phyloP scores from a whole-genome alignment of 2,113 vertebrate species.

The Chlamydotis undulata region DNA sequence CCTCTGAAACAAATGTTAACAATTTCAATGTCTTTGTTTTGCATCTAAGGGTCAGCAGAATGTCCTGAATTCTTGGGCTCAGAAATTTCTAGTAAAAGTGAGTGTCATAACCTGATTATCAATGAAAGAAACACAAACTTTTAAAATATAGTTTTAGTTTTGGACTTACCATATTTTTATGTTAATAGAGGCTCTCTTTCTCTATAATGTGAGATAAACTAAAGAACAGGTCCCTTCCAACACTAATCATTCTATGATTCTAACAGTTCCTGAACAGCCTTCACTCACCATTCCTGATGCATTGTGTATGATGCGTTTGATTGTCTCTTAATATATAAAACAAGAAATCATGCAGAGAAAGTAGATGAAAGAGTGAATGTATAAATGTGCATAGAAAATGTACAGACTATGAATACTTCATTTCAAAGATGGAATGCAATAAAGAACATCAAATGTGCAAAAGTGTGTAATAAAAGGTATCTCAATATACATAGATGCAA shows the following conservation, averaged over 20 bases:
- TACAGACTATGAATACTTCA: neutral
- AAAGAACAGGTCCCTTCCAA: neutral
- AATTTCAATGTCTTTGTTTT: neutral
- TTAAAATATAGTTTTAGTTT: neutral
- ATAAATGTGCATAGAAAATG: neutral
- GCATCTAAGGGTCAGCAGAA: neutral
- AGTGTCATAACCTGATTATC: neutral
- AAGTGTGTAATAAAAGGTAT: conserved; percentile 34
- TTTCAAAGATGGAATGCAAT: neutral
- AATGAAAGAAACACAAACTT: neutral
- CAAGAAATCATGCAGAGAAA: neutral
- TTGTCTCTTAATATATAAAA: neutral
- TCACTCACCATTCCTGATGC: neutral
- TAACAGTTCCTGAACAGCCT: neutral
- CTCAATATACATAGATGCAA: neutral
- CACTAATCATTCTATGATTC: too few species aligned
- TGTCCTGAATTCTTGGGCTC: neutral
- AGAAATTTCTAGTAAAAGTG: neutral
- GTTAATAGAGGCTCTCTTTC: neutral
- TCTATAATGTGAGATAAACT: neutral
- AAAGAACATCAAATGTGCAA: conserved; percentile 1
- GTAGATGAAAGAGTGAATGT: neutral
- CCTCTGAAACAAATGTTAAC: neutral
- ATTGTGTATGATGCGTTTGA: neutral
- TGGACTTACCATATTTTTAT: neutral